phyloP scores from a whole-genome alignment of 2,888 invertebrate genomes.

The Micoletzkya japonica region DNA sequence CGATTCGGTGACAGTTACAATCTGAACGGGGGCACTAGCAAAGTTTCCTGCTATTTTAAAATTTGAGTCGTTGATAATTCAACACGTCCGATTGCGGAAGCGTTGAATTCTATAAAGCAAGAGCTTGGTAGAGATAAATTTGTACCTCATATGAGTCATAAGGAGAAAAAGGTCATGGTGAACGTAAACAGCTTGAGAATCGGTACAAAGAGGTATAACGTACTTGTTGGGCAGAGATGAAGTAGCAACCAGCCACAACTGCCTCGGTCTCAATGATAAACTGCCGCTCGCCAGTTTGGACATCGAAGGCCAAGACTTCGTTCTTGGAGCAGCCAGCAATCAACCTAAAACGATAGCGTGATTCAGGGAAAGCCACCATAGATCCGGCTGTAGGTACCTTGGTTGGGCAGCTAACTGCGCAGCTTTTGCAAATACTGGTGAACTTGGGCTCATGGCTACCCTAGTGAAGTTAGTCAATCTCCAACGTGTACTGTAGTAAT shows the following conservation, averaged over 20 bases:
- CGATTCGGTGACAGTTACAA: not conserved
- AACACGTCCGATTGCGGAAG: not conserved
- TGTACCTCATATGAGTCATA: too few species aligned
- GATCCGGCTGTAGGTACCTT: too few species aligned
- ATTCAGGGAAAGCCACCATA: not conserved
- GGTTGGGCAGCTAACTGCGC: too few species aligned
- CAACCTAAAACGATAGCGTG: not conserved
- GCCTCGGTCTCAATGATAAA: not conserved
- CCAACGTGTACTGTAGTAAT: not conserved
- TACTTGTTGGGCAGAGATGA: not conserved
- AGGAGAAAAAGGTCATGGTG: too few species aligned
- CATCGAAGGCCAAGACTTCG: not conserved
- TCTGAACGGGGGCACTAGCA: not conserved
- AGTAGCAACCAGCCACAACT: slow-evolving; percentile 5
- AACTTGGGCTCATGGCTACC: too few species aligned
- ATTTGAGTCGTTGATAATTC: too few species aligned
- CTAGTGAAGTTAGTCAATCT: too few species aligned
- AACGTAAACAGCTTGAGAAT: not conserved
- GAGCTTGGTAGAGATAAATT: too few species aligned
- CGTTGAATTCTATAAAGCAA: not conserved
- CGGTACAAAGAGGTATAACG: not conserved
- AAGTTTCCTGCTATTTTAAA: too few species aligned
- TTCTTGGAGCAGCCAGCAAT: slow-evolving; percentile 3
- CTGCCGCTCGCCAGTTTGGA: slow-evolving; percentile 3
- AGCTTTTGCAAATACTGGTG: too few species aligned